Evolutionary conservation across 2,113 vertebrate genomes (phyloP).

Genomic region (Pollachius pollachius): DNA sequence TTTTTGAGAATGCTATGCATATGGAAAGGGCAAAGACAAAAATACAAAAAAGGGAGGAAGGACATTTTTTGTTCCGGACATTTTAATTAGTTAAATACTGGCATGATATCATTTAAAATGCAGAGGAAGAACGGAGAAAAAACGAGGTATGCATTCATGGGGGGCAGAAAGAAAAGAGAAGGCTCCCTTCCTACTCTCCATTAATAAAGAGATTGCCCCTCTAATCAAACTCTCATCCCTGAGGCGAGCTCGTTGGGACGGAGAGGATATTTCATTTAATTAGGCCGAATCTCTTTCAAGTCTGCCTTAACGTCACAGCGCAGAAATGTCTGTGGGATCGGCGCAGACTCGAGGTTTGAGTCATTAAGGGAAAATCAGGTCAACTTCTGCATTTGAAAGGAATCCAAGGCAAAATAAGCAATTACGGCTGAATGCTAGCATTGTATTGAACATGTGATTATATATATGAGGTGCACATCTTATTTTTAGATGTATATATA

Average conservation of each 20-base stretch:
- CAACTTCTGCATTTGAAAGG: slow-evolving; percentile 48
- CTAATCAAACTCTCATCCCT: slow-evolving; percentile 55
- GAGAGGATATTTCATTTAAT: slow-evolving; percentile 64
- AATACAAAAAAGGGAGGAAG: not conserved
- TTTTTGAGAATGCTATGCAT: too few species aligned
- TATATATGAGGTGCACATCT: too few species aligned
- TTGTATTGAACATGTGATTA: slow-evolving; percentile 56
- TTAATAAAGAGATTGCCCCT: slow-evolving; percentile 55
- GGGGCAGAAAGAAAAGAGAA: slow-evolving; percentile 20
- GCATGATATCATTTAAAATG: not conserved
- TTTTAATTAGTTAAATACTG: slow-evolving; percentile 10
- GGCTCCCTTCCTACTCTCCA: slow-evolving; percentile 18
- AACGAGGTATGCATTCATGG: slow-evolving; percentile 7
- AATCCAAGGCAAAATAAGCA: slow-evolving; percentile 51
- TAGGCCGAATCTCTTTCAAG: slow-evolving; percentile 62
- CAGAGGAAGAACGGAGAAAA: not conserved
- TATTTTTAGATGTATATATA: too few species aligned
- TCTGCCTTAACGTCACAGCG: slow-evolving; percentile 37
- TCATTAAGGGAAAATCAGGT: slow-evolving; percentile 69
- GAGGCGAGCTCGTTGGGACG: slow-evolving; percentile 44
- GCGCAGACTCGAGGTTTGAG: slow-evolving; percentile 45
- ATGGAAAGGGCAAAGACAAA: not conserved
- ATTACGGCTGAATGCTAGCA: slow-evolving; percentile 41
- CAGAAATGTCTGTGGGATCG: slow-evolving; percentile 49
- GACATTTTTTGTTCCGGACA: not conserved